These are phyloP conservation scores for Tortricodes alternella DNA, from an alignment of 2,888 invertebrate species.

Conservation along the genomic window DNA sequence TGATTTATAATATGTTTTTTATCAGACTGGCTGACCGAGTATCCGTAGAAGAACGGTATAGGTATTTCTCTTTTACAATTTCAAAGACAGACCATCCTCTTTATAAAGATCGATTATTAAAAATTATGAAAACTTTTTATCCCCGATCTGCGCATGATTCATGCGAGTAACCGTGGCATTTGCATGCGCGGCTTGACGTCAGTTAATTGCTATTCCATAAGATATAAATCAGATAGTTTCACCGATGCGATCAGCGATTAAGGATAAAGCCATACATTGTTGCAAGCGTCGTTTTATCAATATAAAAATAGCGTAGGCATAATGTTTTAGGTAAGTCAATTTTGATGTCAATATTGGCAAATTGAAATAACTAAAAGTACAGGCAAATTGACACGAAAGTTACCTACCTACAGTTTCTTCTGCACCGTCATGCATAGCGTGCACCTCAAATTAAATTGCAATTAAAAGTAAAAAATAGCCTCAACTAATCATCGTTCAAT, in stretches of 20 bases:
- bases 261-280: conserved; percentile 24
- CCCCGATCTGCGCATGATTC: conserved; percentile 54
- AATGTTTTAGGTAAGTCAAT: background rate
- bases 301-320: background rate
- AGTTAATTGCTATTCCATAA: conserved; percentile 69
- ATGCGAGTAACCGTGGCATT: conserved; percentile 52
- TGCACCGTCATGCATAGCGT: too few relatives aligned
- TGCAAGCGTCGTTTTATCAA: background rate
- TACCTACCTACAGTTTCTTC: too few relatives aligned
- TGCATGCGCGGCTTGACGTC: conserved; percentile 55
- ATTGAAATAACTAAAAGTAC: too few relatives aligned
- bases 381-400: too few relatives aligned
- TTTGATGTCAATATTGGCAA: background rate
- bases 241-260: conserved; percentile 34
- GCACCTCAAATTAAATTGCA: too few relatives aligned
- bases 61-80: background rate
- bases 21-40: too few relatives aligned
- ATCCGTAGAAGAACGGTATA: too few relatives aligned
- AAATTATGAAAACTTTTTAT: background rate
- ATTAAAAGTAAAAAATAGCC: too few relatives aligned
- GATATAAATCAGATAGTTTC: conserved; percentile 63
- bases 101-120: background rate
- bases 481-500: background rate
- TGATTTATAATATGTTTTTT: too few relatives aligned
- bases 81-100: background rate